A percentile compares a stretch with the other conserved stretches of the same genome.
Evolutionary conservation across 1,140 invertebrate genomes (phyloP).

Genomic region (Cryptotermes secundus): DNA sequence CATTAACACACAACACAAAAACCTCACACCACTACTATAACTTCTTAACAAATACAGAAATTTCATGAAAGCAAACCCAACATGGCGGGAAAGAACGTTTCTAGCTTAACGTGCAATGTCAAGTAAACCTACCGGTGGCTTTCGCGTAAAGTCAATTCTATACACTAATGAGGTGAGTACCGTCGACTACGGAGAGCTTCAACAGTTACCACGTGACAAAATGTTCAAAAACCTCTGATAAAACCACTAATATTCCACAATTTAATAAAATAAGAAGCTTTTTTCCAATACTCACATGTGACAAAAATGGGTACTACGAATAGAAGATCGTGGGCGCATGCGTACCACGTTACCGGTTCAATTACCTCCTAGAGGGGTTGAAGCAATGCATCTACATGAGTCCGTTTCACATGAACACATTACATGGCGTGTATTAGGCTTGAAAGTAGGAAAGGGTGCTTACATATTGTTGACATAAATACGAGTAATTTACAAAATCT

Average conservation of each 20-base stretch:
- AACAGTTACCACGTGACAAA: neutral
- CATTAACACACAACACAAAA: no score
- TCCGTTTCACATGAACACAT: neutral
- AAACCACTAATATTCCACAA: neutral
- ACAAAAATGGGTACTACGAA: constrained; percentile 32
- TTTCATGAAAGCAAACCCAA: constrained; percentile 25
- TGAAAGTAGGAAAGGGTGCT: no score
- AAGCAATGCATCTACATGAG: neutral
- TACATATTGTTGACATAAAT: no score
- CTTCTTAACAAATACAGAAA: neutral
- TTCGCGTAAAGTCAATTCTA: neutral
- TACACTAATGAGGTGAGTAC: neutral
- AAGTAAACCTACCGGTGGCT: constrained; percentile 22
- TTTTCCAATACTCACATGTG: constrained; percentile 32
- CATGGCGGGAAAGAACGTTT: constrained; percentile 30
- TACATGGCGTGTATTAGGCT: no score
- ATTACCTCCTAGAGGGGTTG: constrained; percentile 32
- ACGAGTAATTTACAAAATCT: no score
- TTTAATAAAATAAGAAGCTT: neutral
- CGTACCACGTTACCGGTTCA: constrained; percentile 33
- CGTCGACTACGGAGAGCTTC: neutral
- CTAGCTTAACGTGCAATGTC: constrained; percentile 31
- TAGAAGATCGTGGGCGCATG: constrained; percentile 30
- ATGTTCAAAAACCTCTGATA: neutral
- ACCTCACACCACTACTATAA: neutral